phyloP scores from a whole-genome alignment of 1,140 invertebrate genomes.

The Physella acuta region DNA sequence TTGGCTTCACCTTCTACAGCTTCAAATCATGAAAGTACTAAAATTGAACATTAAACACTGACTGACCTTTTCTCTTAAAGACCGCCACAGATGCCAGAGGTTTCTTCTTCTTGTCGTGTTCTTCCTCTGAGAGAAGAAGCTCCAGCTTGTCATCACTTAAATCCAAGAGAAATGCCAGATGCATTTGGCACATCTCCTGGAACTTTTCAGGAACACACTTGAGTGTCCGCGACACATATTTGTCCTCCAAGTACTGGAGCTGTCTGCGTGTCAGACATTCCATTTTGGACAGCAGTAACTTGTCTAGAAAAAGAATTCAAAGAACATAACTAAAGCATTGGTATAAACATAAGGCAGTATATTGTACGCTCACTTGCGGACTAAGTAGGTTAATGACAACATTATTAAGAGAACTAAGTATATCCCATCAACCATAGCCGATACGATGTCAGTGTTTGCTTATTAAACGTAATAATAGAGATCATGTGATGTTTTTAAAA shows the following conservation, averaged over 20 bases:
- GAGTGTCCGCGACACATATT: conserved; percentile 6
- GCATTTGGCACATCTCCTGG: conserved; percentile 18
- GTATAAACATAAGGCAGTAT: too few species aligned
- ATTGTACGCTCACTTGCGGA: too few species aligned
- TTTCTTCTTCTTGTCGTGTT: conserved; percentile 3
- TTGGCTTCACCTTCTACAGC: too few species aligned
- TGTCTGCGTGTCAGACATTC: neutral
- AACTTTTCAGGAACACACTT: conserved; percentile 20
- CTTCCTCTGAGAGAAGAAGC: neutral
- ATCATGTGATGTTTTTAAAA: too few species aligned
- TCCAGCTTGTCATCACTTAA: conserved; percentile 17
- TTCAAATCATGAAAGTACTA: too few species aligned
- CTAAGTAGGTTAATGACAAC: too few species aligned
- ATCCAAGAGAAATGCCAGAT: conserved; percentile 11
- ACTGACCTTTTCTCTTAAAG: conserved; percentile 22
- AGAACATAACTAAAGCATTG: too few species aligned
- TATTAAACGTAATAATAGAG: too few species aligned
- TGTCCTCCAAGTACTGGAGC: conserved; percentile 1
- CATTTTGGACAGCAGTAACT: neutral
- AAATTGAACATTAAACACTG: neutral
- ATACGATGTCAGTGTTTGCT: too few species aligned
- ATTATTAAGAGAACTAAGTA: too few species aligned
- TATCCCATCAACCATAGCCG: too few species aligned
- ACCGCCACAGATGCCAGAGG: neutral
- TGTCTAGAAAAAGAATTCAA: too few species aligned